Evolutionary conservation across 1,140 invertebrate genomes (phyloP).

Genomic region (Agrypnia vestita): DNA sequence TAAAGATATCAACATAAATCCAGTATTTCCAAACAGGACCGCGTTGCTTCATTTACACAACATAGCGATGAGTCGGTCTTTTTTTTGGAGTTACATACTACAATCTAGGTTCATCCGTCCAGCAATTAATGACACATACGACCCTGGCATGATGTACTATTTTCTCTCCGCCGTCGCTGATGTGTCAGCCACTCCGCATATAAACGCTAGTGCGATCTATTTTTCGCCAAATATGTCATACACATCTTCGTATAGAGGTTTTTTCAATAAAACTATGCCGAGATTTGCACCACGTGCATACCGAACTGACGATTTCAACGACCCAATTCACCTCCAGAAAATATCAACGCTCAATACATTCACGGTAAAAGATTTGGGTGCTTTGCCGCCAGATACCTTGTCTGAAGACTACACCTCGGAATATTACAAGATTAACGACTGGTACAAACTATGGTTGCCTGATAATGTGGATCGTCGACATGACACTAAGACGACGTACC

Average conservation of each 20-base stretch:
- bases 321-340: conserved; percentile 92
- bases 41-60: conserved; percentile 95
- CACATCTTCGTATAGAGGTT: conserved; percentile 94
- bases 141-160: conserved; percentile 99
- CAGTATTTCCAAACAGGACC: conserved; percentile 95
- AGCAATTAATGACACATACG: conserved; percentile 92
- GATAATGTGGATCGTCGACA: conserved; percentile 87
- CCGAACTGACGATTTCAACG: conserved; percentile 93
- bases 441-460: conserved; percentile 92
- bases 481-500: conserved; percentile 95
- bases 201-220: conserved; percentile 95
- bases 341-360: conserved; percentile 94
- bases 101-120: conserved; percentile 92
- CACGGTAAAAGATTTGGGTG: conserved; percentile 86
- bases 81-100: conserved; percentile 96
- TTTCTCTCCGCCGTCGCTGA: conserved; percentile 96
- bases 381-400: conserved; percentile 80
- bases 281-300: conserved; percentile 96
- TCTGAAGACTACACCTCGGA: conserved; percentile 93
- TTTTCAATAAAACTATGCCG: conserved; percentile 97
- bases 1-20: conserved; percentile 95
- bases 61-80: conserved; percentile 94
- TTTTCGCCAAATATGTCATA: conserved; percentile 96
- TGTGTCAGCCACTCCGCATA: conserved; percentile 91
- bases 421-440: conserved; percentile 94